Percentiles rank a stretch among this genome's conserved stretches.
These are phyloP conservation scores for Aphidoletes aphidimyza DNA, from an alignment of 2,888 invertebrate genomes.

Conservation along the genomic window DNA sequence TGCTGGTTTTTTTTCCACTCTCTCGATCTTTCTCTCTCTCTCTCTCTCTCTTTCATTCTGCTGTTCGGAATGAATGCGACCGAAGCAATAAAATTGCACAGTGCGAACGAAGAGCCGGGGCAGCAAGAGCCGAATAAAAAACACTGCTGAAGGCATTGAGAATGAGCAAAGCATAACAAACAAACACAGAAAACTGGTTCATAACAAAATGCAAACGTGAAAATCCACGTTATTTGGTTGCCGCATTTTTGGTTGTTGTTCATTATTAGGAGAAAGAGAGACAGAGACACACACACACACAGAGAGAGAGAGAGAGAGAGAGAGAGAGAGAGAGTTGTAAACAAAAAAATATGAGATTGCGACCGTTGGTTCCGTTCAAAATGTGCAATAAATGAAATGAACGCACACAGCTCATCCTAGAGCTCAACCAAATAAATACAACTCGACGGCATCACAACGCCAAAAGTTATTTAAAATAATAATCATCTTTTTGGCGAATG, in stretches of 20 bases:
- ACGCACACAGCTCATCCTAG: background rate
- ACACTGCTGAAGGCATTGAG: no score
- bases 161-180: background rate
- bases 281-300: no score
- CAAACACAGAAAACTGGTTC: background rate
- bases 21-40: no score
- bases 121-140: background rate
- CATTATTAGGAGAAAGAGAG: background rate
- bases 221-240: background rate
- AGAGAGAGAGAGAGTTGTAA: background rate
- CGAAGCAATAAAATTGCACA: background rate
- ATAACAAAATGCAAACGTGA: slow-evolving; percentile 34
- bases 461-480: slow-evolving; percentile 31
- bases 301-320: background rate
- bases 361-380: no score
- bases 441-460: background rate
- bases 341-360: background rate
- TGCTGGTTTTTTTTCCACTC: no score
- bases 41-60: no score
- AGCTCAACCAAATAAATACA: slow-evolving; percentile 19
- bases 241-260: background rate
- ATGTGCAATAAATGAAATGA: background rate
- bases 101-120: background rate
- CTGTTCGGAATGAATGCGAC: slow-evolving; percentile 18
- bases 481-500: slow-evolving; percentile 31